Conservation (phyloP, 1,140 invertebrate species). For the Zaprionus ornatus region DNA sequence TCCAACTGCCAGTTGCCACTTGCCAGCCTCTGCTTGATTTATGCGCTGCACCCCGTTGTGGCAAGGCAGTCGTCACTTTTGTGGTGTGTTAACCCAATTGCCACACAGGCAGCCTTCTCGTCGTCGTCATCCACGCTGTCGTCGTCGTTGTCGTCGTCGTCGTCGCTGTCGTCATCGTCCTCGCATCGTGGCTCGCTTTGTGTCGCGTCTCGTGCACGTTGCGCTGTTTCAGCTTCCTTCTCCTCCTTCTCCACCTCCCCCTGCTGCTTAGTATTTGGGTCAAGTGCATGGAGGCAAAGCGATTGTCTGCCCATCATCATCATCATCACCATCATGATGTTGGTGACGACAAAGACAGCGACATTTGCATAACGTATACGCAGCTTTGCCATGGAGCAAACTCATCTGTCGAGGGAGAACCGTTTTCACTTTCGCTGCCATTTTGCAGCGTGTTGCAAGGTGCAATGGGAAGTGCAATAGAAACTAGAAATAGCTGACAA, state of each 20-base stretch:
- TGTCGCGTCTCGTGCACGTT: conserved; percentile 57
- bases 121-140: conserved; percentile 26
- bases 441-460: not conserved
- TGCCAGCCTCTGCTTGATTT: not conserved
- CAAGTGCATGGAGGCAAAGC: conserved; percentile 66
- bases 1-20: not conserved
- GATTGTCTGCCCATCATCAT: conserved; percentile 22
- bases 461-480: no score
- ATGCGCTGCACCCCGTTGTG: conserved; percentile 10
- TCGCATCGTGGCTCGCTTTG: conserved; percentile 24
- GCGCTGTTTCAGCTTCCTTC: conserved; percentile 45
- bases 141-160: conserved; percentile 5
- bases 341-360: conserved; percentile 13
- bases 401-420: not conserved
- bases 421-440: conserved; percentile 1
- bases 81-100: conserved; percentile 80
- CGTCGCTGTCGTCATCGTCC: conserved; percentile 38
- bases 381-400: not conserved
- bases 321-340: conserved; percentile 1
- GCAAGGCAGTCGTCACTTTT: conserved; percentile 16
- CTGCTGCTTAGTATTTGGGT: conserved; percentile 60
- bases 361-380: conserved; percentile 47
- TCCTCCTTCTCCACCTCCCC: not conserved
- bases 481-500: not conserved
- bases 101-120: conserved; percentile 25